Base-by-base conservation (phyloP, 2,888 invertebrate species). In the Incurvaria masculella region DNA sequence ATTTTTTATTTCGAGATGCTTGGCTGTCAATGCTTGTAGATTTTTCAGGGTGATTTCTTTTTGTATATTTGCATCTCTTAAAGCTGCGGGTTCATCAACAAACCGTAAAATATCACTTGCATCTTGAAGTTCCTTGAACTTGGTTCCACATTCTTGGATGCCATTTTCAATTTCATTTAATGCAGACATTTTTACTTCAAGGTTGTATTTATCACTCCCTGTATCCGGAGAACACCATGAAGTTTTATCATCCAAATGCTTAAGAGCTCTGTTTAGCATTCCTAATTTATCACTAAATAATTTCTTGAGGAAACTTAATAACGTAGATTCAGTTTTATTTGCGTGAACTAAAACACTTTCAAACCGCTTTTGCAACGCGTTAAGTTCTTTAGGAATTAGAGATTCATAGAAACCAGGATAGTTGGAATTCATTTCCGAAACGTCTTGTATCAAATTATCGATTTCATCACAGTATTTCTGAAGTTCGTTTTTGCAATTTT, bases 141-240 rank as follows among this genome's bases (percentile, higher is more conserved):
- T 82, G 2, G 71, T 72, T 48, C 84, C 81, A 59, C 90, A 90
- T 56, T 91, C 91, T 19, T 74, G 70, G 38, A 92, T 82, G 19
- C 88, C 87, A 52, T 81, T 81, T 63, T 87, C 84, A 2, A 92
- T 87, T 53, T 94, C 93, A 49, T 79, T 75, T 27, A 95, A 65
- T 0, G 92, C 88, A 1, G 89, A 86, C 58, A 89, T 82, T 71
- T 97, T 97, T 0, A 94, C 92, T 76, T 96, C 94, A 21, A 96
- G 80, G 63, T 94, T 94, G 64, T 95, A 96, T 64, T 89, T 89
- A 62, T 97, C 96, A 60, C 92, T 94, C 26, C 88, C 86, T 1
- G 88, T 83, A 62, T 96, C 95, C 1, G 94, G 92, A 60, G 88
- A 83, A 65, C 96, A 97, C 94, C 96, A 96, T 14, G 86, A 81